phyloP scores from a whole-genome alignment of 2,113 vertebrate species.

The Peucedramus taeniatus region DNA sequence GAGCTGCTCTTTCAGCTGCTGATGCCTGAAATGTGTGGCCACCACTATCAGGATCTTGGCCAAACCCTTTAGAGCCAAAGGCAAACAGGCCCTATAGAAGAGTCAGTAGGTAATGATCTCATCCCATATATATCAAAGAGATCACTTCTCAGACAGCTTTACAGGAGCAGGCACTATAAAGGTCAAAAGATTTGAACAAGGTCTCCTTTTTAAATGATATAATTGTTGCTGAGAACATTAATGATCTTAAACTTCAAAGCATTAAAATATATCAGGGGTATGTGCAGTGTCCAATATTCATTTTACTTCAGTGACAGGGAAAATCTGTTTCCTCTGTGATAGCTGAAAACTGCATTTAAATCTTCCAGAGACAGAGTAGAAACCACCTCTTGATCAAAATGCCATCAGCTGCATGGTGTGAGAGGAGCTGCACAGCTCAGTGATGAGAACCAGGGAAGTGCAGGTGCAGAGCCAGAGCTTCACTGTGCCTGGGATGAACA shows the following conservation, averaged over 20 bases:
- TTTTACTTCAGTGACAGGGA: not conserved
- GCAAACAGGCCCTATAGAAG: not conserved
- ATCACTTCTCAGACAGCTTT: not conserved
- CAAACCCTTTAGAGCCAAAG: not conserved
- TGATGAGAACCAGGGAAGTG: not conserved
- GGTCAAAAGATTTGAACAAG: not conserved
- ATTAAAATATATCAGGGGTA: not conserved
- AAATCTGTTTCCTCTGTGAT: not conserved
- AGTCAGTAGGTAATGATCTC: not conserved
- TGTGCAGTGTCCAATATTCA: not conserved
- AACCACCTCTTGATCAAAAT: not conserved
- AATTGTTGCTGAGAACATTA: not conserved
- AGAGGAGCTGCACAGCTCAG: not conserved
- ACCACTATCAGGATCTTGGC: not conserved
- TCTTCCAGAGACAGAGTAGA: not conserved
- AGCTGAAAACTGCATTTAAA: not conserved
- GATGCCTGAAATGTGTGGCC: not conserved
- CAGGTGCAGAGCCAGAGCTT: not conserved
- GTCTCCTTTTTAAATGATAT: not conserved
- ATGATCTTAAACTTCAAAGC: conserved; percentile 26
- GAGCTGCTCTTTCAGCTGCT: not conserved
- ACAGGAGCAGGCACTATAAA: not conserved
- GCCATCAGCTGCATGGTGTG: fast-evolving
- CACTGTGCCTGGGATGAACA: fast-evolving
- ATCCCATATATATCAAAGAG: not conserved